Conservation (phyloP, 2,888 invertebrate genomes). For the Troglohyphantes excavatus region DNA sequence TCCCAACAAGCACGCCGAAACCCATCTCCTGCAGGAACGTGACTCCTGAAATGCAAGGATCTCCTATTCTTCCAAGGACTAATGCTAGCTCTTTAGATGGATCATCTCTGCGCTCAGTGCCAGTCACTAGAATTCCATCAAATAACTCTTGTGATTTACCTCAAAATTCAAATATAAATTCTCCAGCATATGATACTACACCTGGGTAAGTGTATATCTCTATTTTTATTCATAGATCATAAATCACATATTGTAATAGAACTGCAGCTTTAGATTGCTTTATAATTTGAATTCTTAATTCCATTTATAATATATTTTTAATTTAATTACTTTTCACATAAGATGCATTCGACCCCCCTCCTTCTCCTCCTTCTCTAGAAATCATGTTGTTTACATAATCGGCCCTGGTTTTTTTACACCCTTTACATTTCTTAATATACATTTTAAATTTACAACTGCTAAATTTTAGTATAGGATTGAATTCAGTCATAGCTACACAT, state of each 20-base stretch:
- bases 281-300: no score
- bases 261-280: no score
- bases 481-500: no score
- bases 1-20: slow-evolving; percentile 79
- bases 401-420: no score
- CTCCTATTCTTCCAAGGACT: slow-evolving; percentile 72
- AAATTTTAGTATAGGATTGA: no score
- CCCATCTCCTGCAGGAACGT: slow-evolving; percentile 26
- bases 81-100: slow-evolving; percentile 70
- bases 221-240: not conserved
- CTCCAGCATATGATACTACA: slow-evolving; percentile 48
- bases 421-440: no score
- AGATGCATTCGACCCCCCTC: no score
- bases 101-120: slow-evolving; percentile 50
- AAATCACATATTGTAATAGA: not conserved
- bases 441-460: no score
- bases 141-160: slow-evolving; percentile 48
- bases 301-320: no score
- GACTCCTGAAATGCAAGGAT: slow-evolving; percentile 65
- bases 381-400: no score
- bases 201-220: slow-evolving; percentile 30
- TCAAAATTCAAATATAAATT: slow-evolving; percentile 24
- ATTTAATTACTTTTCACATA: no score
- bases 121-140: slow-evolving; percentile 46
- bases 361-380: no score